Percentiles rank a stretch among this genome's conserved stretches.
phyloP scores from a whole-genome alignment of 2,113 vertebrate genomes.

The Lonchura striata region DNA sequence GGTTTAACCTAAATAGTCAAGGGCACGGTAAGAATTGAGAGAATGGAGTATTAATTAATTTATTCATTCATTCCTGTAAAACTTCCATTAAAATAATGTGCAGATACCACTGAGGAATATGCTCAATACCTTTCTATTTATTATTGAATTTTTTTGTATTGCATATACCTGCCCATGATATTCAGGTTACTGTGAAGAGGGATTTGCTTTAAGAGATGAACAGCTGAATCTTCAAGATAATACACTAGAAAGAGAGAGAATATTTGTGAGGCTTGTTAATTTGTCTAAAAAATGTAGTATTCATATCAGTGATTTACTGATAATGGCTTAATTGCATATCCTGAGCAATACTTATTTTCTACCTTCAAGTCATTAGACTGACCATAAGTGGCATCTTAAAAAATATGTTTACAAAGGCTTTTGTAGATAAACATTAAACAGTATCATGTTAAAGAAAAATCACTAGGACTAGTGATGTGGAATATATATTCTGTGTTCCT shows the following conservation, averaged over 20 bases:
- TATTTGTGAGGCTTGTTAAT: not conserved
- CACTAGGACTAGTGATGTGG: not conserved
- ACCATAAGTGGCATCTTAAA: slow-evolving; percentile 18
- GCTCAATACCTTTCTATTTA: not conserved
- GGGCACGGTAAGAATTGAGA: not conserved
- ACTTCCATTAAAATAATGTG: not conserved
- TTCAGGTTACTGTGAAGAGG: not conserved
- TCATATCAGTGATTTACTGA: not conserved
- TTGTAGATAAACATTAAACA: slow-evolving; percentile 37
- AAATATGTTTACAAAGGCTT: slow-evolving; percentile 40
- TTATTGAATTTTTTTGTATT: not conserved
- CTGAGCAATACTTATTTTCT: not conserved
- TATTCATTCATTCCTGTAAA: not conserved
- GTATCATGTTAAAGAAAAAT: not conserved
- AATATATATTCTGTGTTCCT: not conserved
- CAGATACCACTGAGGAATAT: not conserved
- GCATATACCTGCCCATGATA: not conserved
- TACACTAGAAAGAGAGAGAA: not conserved
- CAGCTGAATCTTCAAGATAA: not conserved
- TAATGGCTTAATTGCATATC: not conserved
- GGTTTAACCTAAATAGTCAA: not conserved
- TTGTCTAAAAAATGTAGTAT: not conserved
- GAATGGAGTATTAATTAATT: not conserved
- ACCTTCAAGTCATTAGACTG: not conserved
- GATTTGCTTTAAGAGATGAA: not conserved